phyloP scores from a whole-genome alignment of 1,140 invertebrate species.

The Orchestia grillus region DNA sequence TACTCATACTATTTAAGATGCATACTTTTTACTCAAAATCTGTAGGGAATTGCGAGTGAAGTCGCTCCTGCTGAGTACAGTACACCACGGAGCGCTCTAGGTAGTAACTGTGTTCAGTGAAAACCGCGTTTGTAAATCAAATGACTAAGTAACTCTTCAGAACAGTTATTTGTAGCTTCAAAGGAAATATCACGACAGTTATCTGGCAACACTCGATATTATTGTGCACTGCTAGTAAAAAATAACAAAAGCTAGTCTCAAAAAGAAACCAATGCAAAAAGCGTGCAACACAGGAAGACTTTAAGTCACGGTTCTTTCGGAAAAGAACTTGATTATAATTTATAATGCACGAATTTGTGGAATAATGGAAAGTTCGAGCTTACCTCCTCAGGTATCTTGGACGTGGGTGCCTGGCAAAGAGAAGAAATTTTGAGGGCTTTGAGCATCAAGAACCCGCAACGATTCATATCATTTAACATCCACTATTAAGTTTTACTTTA shows the following conservation, averaged over 20 bases:
- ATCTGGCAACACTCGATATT: constrained; percentile 18
- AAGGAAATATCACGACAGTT: constrained; percentile 27
- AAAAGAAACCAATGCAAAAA: constrained; percentile 28
- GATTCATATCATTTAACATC: neutral
- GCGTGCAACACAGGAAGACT: constrained; percentile 54
- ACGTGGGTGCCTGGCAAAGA: constrained; percentile 41
- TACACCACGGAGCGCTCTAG: neutral
- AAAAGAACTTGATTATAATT: constrained; percentile 20
- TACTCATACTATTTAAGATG: neutral
- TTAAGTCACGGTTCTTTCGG: neutral
- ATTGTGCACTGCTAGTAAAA: constrained; percentile 48
- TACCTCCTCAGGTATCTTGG: constrained; percentile 53
- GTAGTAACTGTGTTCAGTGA: neutral
- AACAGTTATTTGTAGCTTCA: constrained; percentile 10
- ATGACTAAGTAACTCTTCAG: neutral
- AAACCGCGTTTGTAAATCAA: neutral
- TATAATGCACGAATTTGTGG: constrained; percentile 21
- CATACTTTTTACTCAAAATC: neutral
- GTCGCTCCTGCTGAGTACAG: neutral
- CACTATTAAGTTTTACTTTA: neutral
- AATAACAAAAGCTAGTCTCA: neutral
- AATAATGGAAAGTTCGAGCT: constrained; percentile 46
- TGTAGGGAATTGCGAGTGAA: neutral
- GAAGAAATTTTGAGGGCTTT: constrained; percentile 48
- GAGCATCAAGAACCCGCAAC: neutral